Evolutionary conservation across 2,888 invertebrate species (phyloP).

Genomic region (Orgyia antiqua): DNA sequence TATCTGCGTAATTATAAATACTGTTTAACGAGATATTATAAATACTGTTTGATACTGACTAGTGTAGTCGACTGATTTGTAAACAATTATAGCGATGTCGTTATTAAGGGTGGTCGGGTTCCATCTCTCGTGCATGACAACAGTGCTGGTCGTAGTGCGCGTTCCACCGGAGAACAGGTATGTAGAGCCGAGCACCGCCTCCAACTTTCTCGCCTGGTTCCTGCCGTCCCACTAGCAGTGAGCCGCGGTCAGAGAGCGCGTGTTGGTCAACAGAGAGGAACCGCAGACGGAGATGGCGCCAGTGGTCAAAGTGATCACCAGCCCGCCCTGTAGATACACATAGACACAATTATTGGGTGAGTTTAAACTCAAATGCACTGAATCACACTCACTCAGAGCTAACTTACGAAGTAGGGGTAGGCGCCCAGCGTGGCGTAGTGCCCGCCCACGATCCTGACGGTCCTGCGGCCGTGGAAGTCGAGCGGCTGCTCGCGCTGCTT

Average conservation of each 20-base stretch:
- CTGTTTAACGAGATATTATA: too few species aligned
- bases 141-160: slow-evolving; percentile 24
- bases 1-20: too few species aligned
- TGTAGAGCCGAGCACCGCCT: too few species aligned
- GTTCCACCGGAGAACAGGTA: slow-evolving; percentile 6
- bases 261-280: slow-evolving; percentile 20
- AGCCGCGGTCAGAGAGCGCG: slow-evolving; percentile 29
- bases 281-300: slow-evolving; percentile 14
- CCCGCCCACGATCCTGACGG: background rate
- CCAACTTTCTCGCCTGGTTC: too few species aligned
- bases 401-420: too few species aligned
- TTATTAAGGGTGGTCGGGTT: slow-evolving; percentile 25
- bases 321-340: slow-evolving; percentile 21
- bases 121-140: slow-evolving; percentile 25
- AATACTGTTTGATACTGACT: too few species aligned
- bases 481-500: too few species aligned
- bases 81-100: slow-evolving; percentile 24
- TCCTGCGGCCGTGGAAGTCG: too few species aligned
- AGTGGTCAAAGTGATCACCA: slow-evolving; percentile 29
- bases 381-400: too few species aligned
- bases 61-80: too few species aligned
- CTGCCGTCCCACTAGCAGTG: slow-evolving; percentile 34
- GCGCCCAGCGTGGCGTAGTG: background rate
- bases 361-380: too few species aligned
- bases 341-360: too few species aligned